Conservation (phyloP, 1,140 invertebrate genomes). For the Penaeus vannamei region DNA sequence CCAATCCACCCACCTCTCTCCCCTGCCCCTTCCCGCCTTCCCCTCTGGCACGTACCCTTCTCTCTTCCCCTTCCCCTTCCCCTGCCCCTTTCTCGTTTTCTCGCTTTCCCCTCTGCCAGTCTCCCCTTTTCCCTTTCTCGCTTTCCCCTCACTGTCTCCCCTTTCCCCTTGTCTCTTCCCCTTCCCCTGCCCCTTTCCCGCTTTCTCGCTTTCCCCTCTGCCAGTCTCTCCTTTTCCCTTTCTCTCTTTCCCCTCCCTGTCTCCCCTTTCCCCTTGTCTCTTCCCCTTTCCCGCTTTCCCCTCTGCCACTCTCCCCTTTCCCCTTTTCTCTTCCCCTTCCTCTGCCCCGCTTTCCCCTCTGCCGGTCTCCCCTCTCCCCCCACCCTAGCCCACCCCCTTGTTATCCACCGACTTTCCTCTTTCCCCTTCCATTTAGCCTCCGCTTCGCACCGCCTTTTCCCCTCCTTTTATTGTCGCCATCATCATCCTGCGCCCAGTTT, state of each 20-base stretch:
- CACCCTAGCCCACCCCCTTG: too few relatives aligned
- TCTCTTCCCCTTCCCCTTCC: not conserved
- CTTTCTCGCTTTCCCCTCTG: not conserved
- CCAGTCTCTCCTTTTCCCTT: too few relatives aligned
- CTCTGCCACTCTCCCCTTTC: not conserved
- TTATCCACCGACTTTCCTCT: too few relatives aligned
- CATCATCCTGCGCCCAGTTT: too few relatives aligned
- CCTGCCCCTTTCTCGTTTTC: not conserved
- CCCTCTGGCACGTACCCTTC: not conserved
- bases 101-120: not conserved
- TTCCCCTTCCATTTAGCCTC: too few relatives aligned
- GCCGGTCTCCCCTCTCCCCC: not conserved
- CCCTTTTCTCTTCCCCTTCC: not conserved
- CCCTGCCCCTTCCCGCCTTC: not conserved
- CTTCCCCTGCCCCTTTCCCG: not conserved
- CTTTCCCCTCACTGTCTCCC: constrained; percentile 9
- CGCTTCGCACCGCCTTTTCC: too few relatives aligned
- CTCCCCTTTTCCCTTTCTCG: constrained; percentile 3
- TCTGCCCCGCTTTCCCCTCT: not conserved
- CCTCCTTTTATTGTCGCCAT: too few relatives aligned
- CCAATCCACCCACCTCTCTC: not conserved
- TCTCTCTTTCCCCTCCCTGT: not conserved
- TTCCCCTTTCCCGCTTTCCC: not conserved
- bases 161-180: not conserved
- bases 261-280: not conserved